Base-by-base conservation (phyloP, 2,888 invertebrate species). In the Pammene fasciana region DNA sequence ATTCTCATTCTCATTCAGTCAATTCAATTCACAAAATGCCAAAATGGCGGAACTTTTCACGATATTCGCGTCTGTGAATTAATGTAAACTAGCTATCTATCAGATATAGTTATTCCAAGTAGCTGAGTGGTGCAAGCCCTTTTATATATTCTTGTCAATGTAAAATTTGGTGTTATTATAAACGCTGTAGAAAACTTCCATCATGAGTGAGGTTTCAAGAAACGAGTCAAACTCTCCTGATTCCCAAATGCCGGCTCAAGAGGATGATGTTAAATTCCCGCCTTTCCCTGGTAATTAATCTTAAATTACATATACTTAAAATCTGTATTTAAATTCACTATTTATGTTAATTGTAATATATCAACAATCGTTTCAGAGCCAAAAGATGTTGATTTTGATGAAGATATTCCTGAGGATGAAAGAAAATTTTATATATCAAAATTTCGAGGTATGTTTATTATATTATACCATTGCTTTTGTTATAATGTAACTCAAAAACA, bases 351-450 rank as follows among this genome's bases (percentile, higher is more conserved):
- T 18, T 5, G 41, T 54, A 14, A 64, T 55, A 34, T 62, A 38
- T 26, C 11, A 56, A 18, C 18, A 50, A 41, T 70, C 38, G 45
- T 86, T 86, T 71, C 84, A 92, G 93, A 87, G 61, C 90, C 92
- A 48, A 83, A 77, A 43, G 89, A 89, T 76, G 76, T 79, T 46
- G 93, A 94, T 75, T 94, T 94, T 76, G 94, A 94, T 72, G 90
- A 93, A 14, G 91, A 92, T 76, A 86, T 94, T 72, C 73, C 86
- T 5, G 90, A 93, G 72, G 93, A 93, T 71, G 94, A 94, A 77
- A 90, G 88, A 54, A 82, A 82, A 41, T 92, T 89, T 78, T 94
- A 94, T 75, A 83, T 87, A 72, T 86, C 82, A 73, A 91, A 90
- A 74, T 94, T 93, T 82, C 82, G 82, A 81, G 92, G 93, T 93